These are phyloP conservation scores for Megalopta genalis DNA, from an alignment of 1,140 invertebrate genomes.

Conservation along the genomic window DNA sequence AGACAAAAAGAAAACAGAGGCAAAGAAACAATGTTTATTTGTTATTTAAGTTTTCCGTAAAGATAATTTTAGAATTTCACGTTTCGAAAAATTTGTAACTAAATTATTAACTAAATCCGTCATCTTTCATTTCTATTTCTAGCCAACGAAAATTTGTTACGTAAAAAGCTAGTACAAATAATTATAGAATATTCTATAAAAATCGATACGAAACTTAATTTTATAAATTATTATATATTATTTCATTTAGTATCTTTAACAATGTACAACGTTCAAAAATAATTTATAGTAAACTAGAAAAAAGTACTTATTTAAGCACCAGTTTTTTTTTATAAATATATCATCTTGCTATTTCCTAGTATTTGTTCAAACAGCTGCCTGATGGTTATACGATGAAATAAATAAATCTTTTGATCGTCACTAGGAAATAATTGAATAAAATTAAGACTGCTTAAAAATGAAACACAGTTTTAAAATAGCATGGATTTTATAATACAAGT, in stretches of 20 bases:
- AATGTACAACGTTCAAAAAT: background rate
- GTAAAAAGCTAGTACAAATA: constrained; percentile 1
- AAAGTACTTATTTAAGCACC: background rate
- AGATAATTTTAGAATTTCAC: background rate
- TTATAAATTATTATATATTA: constrained; percentile 2
- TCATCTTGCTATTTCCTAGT: background rate
- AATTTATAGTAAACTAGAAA: background rate
- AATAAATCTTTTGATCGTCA: background rate
- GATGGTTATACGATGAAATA: background rate
- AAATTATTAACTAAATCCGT: background rate
- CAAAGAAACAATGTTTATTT: background rate
- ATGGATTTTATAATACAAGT: background rate
- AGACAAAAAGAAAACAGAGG: constrained; percentile 21
- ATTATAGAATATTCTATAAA: constrained; percentile 14
- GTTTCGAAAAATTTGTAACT: background rate
- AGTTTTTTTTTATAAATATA: background rate
- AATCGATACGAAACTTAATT: background rate
- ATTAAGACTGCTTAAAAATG: background rate
- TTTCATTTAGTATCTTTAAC: background rate
- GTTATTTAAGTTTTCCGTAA: background rate
- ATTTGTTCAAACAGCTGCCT: background rate
- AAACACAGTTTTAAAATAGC: constrained; percentile 6
- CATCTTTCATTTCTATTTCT: background rate
- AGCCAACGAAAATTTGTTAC: background rate
- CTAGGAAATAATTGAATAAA: background rate